These are phyloP conservation scores for Stomatorhinus walkeri DNA, from an alignment of 2,797 vertebrate species.

Conservation along the genomic window DNA sequence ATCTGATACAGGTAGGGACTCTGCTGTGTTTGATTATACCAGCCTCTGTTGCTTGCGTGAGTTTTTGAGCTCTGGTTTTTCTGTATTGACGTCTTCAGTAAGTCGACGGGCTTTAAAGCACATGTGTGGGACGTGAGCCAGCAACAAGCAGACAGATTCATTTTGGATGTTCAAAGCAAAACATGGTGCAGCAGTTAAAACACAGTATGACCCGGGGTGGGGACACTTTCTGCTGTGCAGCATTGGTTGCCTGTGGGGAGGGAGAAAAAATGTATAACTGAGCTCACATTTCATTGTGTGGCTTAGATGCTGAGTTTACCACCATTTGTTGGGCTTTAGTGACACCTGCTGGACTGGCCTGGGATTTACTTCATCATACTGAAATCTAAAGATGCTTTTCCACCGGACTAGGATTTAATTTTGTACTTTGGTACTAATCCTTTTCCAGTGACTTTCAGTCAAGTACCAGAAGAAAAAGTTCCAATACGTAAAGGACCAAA, in stretches of 20 bases:
- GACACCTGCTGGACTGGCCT: neutral
- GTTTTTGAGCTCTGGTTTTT: neutral
- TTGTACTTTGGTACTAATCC: neutral
- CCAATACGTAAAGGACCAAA: neutral
- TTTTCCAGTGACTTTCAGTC: neutral
- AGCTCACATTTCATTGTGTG: neutral
- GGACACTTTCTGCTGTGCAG: neutral
- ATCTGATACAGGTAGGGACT: constrained; percentile 68
- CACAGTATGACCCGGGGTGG: neutral
- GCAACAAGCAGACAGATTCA: neutral
- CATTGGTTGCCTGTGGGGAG: neutral
- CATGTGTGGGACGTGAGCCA: neutral
- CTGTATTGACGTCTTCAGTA: neutral
- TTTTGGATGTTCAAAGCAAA: neutral
- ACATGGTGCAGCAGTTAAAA: neutral
- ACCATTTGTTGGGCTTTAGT: neutral
- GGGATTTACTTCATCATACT: neutral
- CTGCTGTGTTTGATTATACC: neutral
- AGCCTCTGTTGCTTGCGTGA: neutral
- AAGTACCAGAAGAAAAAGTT: too few relatives aligned
- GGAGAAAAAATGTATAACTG: neutral
- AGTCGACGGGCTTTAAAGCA: neutral
- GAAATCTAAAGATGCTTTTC: neutral
- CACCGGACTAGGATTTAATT: neutral
- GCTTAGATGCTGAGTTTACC: neutral